These are phyloP conservation scores for Helicoverpa armigera DNA, from an alignment of 1,140 invertebrate genomes.

Conservation along the genomic window DNA sequence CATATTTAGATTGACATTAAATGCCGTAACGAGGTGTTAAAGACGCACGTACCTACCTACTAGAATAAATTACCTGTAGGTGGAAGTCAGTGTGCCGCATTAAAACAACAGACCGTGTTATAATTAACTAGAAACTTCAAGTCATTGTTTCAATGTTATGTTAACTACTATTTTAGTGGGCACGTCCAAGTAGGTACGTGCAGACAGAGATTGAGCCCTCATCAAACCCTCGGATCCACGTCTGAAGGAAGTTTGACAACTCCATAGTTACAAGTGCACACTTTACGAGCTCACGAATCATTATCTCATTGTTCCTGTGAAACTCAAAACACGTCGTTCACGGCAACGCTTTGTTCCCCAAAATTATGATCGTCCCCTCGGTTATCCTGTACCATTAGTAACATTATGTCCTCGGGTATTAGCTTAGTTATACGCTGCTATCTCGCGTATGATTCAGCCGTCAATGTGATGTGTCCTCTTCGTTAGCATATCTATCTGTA, in stretches of 20 bases:
- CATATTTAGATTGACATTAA: slow-evolving; percentile 32
- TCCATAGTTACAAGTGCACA: slow-evolving; percentile 60
- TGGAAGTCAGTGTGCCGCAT: neutral
- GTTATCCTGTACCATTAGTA: slow-evolving; percentile 72
- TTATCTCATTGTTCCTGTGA: slow-evolving; percentile 71
- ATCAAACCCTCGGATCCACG: slow-evolving; percentile 55
- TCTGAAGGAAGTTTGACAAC: slow-evolving; percentile 62
- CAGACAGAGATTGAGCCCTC: slow-evolving; percentile 53
- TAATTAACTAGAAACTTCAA: slow-evolving; percentile 38
- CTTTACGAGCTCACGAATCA: slow-evolving; percentile 72
- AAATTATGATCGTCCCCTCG: slow-evolving; percentile 73
- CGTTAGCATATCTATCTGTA: neutral
- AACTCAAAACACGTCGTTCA: slow-evolving; percentile 68
- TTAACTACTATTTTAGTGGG: slow-evolving; percentile 42
- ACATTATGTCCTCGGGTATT: slow-evolving; percentile 68
- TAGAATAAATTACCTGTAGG: slow-evolving; percentile 7
- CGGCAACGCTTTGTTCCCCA: slow-evolving; percentile 68
- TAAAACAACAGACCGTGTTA: slow-evolving; percentile 1
- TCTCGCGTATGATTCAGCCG: slow-evolving; percentile 58
- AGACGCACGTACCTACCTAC: neutral
- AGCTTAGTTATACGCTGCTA: slow-evolving; percentile 63
- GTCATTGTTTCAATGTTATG: slow-evolving; percentile 9
- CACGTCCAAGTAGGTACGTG: slow-evolving; percentile 33
- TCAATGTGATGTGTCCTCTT: slow-evolving; percentile 12
- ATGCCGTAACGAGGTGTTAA: slow-evolving; percentile 18